A percentile compares a stretch with the other conserved stretches of the same genome.
phyloP scores from a whole-genome alignment of 2,888 invertebrate species.

The Chymomyza fuscimana region DNA sequence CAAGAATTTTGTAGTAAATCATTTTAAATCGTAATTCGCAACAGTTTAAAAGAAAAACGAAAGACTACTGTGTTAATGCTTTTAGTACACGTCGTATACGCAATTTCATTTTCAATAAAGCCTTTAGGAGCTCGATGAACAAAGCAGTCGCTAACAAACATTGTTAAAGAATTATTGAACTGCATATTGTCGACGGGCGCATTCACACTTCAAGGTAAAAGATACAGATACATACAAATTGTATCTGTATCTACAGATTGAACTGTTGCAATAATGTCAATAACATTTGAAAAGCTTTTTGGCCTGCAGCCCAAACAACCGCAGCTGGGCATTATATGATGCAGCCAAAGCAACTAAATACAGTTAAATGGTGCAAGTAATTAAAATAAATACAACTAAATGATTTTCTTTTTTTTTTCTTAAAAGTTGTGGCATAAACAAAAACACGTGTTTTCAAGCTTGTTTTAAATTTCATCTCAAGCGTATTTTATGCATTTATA shows the following conservation, averaged over 20 bases:
- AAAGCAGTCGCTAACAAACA: constrained; percentile 19
- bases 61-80: constrained; percentile 8
- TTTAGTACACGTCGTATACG: constrained; percentile 39
- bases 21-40: not conserved
- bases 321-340: not conserved
- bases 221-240: not conserved
- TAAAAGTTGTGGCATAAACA: too few relatives aligned
- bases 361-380: constrained; percentile 53
- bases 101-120: constrained; percentile 48
- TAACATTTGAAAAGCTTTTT: constrained; percentile 12
- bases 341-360: not conserved
- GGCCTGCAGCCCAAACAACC: constrained; percentile 25
- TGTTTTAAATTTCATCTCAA: constrained; percentile 38
- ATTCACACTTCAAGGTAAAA: not conserved
- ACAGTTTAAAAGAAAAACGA: not conserved
- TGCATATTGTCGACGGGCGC: constrained; percentile 9
- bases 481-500: constrained; percentile 6
- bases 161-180: constrained; percentile 49
- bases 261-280: constrained; percentile 1
- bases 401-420: too few relatives aligned
- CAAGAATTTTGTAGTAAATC: not conserved
- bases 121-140: constrained; percentile 11
- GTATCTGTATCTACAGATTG: not conserved
- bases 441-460: not conserved
- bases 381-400: constrained; percentile 35